Conservation (phyloP, 2,888 invertebrate genomes). For the Punctoribates punctum region DNA sequence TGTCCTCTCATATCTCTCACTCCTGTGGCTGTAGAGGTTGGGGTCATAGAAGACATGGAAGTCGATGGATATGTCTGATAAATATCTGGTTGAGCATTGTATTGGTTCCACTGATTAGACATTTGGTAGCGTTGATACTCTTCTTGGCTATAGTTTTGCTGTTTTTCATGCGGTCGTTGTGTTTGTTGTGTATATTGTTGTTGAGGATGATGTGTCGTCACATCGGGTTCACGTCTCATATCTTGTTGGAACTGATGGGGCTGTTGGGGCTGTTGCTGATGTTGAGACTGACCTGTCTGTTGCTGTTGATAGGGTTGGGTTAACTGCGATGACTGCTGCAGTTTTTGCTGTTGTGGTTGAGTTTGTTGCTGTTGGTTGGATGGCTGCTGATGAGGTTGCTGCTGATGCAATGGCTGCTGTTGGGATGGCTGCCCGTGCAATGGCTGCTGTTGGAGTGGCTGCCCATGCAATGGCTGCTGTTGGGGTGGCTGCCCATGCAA, state of each 20-base stretch:
- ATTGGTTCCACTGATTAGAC: background rate
- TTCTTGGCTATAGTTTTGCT: slow-evolving; percentile 19
- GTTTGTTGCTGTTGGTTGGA: too few relatives aligned
- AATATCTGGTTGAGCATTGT: background rate
- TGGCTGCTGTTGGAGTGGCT: slow-evolving; percentile 6
- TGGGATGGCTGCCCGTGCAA: slow-evolving; percentile 1
- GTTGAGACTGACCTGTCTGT: slow-evolving; percentile 34
- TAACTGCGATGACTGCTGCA: slow-evolving; percentile 33
- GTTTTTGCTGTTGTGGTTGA: background rate
- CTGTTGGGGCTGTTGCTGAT: slow-evolving; percentile 23
- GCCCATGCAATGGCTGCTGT: too few relatives aligned
- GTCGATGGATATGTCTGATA: slow-evolving; percentile 20
- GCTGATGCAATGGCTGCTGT: too few relatives aligned
- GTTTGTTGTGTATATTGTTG: slow-evolving; percentile 38
- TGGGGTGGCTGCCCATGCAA: too few relatives aligned
- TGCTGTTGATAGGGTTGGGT: slow-evolving; percentile 38
- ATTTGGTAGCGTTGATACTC: slow-evolving; percentile 22
- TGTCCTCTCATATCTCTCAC: background rate
- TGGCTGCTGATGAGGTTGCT: too few relatives aligned
- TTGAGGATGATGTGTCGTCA: slow-evolving; percentile 41
- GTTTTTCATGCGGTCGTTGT: slow-evolving; percentile 41
- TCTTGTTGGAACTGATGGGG: slow-evolving; percentile 42
- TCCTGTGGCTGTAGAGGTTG: slow-evolving; percentile 47
- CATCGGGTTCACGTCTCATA: slow-evolving; percentile 27
- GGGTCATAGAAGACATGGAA: slow-evolving; percentile 26